Conservation (phyloP, 2,113 vertebrate species). For the Macrotus californicus region DNA sequence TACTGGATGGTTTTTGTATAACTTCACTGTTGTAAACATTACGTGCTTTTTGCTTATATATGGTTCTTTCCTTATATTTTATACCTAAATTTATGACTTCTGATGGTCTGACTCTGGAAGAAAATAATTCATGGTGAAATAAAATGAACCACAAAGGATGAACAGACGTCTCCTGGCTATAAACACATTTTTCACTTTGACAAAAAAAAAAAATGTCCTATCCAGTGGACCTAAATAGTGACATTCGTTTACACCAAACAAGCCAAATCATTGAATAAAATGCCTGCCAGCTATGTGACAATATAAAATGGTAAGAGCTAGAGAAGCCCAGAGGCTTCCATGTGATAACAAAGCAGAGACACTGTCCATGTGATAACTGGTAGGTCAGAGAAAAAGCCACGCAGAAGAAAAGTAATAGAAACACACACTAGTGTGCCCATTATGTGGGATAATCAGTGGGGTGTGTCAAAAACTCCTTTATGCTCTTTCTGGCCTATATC, state of each 20-base stretch:
- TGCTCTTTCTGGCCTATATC: background rate
- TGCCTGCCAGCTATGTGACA: background rate
- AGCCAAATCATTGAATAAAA: slow-evolving; percentile 3
- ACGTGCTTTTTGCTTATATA: slow-evolving; percentile 61
- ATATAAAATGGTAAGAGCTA: background rate
- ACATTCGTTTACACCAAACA: background rate
- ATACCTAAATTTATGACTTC: slow-evolving; percentile 58
- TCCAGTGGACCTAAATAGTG: background rate
- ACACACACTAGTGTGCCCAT: background rate
- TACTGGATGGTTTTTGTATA: slow-evolving; percentile 57
- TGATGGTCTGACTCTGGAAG: slow-evolving; percentile 49
- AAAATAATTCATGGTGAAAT: slow-evolving; percentile 34
- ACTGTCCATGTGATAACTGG: background rate
- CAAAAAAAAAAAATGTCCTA: background rate
- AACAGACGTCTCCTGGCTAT: background rate
- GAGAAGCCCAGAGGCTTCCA: background rate
- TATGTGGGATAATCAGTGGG: background rate
- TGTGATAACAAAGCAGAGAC: background rate
- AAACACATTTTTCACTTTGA: background rate
- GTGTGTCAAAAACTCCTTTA: background rate
- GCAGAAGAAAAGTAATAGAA: background rate
- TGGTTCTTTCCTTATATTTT: slow-evolving; percentile 66
- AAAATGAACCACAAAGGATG: slow-evolving; percentile 5
- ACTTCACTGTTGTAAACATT: slow-evolving; percentile 39
- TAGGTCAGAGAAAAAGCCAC: background rate